phyloP scores from a whole-genome alignment of 2,113 vertebrate genomes.

The human region GRCh38 chr12:115491001-115491500 shows the following conservation, averaged over 20 bases:
- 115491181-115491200: background rate
- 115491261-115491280: slow-evolving; percentile 72
- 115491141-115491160: fast-evolving
- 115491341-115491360: slow-evolving; percentile 5
- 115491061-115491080: background rate
- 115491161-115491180: background rate
- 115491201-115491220: slow-evolving; percentile 55
- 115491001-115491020: background rate
- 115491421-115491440: background rate
- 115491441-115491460: fast-evolving
- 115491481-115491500: background rate
- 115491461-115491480: background rate
- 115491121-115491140: background rate
- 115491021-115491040: background rate
- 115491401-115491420: background rate
- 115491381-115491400: background rate
- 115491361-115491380: background rate
- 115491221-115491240: slow-evolving; percentile 38
- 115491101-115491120: slow-evolving; percentile 16
- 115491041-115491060: background rate
- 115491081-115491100: background rate
- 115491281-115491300: slow-evolving; percentile 3
- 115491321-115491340: slow-evolving; percentile 19
- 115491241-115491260: slow-evolving; percentile 64
- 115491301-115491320: background rate